These are phyloP conservation scores for Solea senegalensis DNA, from an alignment of 2,113 vertebrate genomes.

Conservation along the genomic window DNA sequence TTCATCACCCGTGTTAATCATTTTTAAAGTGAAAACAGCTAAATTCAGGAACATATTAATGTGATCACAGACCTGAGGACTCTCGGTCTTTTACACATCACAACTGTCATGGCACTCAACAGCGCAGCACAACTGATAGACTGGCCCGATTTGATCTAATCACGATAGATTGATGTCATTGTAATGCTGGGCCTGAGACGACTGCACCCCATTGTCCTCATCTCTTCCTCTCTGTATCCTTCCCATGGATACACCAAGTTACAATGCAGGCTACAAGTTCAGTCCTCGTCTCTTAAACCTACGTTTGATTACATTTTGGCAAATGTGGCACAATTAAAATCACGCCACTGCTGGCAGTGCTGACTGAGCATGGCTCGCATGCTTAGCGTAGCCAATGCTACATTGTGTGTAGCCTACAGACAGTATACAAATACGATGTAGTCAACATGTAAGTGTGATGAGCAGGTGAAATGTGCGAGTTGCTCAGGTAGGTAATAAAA, in stretches of 20 bases:
- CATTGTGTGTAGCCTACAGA: too few relatives aligned
- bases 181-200: not conserved
- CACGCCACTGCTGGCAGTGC: not conserved
- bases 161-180: not conserved
- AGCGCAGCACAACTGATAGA: not conserved
- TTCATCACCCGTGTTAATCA: slow-evolving; percentile 24
- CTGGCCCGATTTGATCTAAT: not conserved
- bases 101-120: not conserved
- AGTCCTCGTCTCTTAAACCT: not conserved
- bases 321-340: not conserved
- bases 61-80: slow-evolving; percentile 18
- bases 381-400: not conserved
- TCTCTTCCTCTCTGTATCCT: not conserved
- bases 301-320: not conserved
- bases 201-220: not conserved
- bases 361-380: not conserved
- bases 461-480: not conserved
- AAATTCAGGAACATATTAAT: slow-evolving; percentile 7
- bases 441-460: too few relatives aligned
- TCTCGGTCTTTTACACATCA: not conserved
- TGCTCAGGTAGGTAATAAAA: not conserved
- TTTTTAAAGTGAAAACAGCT: not conserved
- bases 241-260: not conserved
- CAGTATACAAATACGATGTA: too few relatives aligned
- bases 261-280: not conserved